Evolutionary conservation across 2,888 invertebrate species (phyloP).

Genomic region (Blera fallax): DNA sequence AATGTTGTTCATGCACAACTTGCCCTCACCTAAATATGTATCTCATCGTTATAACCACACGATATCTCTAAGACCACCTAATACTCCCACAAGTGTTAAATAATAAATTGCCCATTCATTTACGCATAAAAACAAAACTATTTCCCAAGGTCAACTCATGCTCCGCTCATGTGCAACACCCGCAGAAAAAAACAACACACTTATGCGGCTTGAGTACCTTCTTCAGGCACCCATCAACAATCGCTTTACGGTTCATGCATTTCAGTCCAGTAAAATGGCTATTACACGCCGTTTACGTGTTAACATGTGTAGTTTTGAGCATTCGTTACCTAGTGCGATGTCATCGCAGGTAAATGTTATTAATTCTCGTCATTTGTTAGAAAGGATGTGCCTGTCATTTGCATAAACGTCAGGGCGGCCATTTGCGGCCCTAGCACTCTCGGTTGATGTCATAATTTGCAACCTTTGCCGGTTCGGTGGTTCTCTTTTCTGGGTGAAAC

Average conservation of each 20-base stretch:
- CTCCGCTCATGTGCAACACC: neutral
- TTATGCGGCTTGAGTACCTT: neutral
- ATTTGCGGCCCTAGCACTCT: neutral
- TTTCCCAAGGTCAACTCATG: slow-evolving; percentile 8
- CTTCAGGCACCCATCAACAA: neutral
- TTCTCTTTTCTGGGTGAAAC: slow-evolving; percentile 58
- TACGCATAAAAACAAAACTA: no score
- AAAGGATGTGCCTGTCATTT: slow-evolving; percentile 42
- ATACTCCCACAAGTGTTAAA: slow-evolving; percentile 12
- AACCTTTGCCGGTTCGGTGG: slow-evolving; percentile 61
- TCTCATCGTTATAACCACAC: neutral
- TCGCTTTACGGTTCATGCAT: slow-evolving; percentile 30
- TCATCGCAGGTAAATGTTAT: neutral
- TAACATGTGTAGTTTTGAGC: neutral
- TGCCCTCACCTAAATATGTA: neutral
- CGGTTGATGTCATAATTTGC: slow-evolving; percentile 51
- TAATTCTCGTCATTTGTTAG: slow-evolving; percentile 36
- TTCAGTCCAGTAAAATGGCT: slow-evolving; percentile 15
- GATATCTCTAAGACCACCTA: neutral
- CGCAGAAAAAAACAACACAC: neutral
- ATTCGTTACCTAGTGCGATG: neutral
- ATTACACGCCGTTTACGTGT: slow-evolving; percentile 13
- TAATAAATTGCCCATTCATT: slow-evolving; percentile 1
- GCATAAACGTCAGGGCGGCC: slow-evolving; percentile 10
- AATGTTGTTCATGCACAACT: neutral